Evolutionary conservation across 2,113 vertebrate species (phyloP).

Genomic region (Chelonoidis abingdonii): DNA sequence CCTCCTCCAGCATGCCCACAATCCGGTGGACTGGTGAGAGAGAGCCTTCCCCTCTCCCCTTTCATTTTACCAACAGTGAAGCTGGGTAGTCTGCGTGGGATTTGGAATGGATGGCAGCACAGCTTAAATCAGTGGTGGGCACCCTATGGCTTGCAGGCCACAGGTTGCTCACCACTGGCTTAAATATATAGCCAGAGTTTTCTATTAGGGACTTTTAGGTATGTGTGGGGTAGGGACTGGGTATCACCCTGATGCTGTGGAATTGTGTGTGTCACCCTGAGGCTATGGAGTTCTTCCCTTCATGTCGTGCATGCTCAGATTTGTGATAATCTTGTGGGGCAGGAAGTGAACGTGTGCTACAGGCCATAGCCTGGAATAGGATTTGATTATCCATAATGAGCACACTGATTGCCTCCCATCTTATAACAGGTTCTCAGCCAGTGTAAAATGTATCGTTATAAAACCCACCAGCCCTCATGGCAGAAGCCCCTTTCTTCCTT

Average conservation of each 20-base stretch:
- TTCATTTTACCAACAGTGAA: background rate
- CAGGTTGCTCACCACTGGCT: too few relatives aligned
- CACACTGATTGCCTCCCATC: background rate
- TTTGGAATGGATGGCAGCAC: background rate
- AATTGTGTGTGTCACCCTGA: background rate
- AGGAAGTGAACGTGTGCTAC: background rate
- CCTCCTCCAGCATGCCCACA: conserved; percentile 93
- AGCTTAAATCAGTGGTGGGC: too few relatives aligned
- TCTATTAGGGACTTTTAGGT: background rate
- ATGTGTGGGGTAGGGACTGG: background rate
- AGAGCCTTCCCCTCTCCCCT: fast-evolving
- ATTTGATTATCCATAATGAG: background rate
- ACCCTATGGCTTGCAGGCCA: too few relatives aligned
- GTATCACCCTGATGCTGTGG: too few relatives aligned
- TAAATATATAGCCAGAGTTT: background rate
- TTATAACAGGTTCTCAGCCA: background rate
- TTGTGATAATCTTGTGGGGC: background rate
- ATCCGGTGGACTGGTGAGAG: conserved; percentile 94
- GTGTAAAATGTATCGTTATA: background rate
- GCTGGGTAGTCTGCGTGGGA: background rate
- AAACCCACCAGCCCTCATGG: background rate
- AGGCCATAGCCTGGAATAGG: background rate
- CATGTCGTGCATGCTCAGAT: background rate
- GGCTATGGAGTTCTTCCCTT: background rate
- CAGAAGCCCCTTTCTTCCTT: background rate